A percentile compares a stretch with the other conserved stretches of the same genome.
These are phyloP conservation scores for Gibbula magus DNA, from an alignment of 2,888 invertebrate species.

Conservation along the genomic window DNA sequence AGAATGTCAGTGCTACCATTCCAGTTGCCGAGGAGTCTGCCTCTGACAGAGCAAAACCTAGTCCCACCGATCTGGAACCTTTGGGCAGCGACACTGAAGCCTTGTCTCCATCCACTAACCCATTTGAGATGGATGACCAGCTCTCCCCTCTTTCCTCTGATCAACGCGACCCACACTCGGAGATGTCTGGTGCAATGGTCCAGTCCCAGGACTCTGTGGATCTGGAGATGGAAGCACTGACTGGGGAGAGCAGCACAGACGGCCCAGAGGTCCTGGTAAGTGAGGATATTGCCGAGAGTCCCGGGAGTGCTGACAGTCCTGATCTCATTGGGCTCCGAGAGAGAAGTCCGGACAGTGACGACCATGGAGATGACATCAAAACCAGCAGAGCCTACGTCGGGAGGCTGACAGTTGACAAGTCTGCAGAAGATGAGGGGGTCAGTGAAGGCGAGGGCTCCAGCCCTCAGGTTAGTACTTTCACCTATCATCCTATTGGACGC, in stretches of 20 bases:
- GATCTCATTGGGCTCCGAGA: constrained; percentile 20
- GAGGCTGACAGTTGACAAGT: constrained; percentile 17
- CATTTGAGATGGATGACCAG: neutral
- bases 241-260: constrained; percentile 2
- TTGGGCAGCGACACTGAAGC: neutral
- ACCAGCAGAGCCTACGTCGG: constrained; percentile 6
- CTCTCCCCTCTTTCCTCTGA: neutral
- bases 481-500: constrained; percentile 61
- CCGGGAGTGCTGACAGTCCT: constrained; percentile 28
- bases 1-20: constrained; percentile 3
- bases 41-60: constrained; percentile 12
- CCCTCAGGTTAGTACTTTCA: constrained; percentile 52
- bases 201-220: neutral
- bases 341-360: constrained; percentile 36
- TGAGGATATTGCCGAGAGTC: neutral
- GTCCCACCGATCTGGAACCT: neutral
- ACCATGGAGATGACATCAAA: constrained; percentile 25
- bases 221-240: neutral
- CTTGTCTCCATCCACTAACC: neutral
- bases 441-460: constrained; percentile 43
- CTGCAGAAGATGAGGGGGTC: constrained; percentile 44
- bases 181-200: neutral
- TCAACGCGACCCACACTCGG: neutral
- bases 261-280: neutral
- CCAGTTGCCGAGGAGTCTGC: neutral